Conservation (phyloP, 1,140 invertebrate genomes). For the Streblospio benedicti region DNA sequence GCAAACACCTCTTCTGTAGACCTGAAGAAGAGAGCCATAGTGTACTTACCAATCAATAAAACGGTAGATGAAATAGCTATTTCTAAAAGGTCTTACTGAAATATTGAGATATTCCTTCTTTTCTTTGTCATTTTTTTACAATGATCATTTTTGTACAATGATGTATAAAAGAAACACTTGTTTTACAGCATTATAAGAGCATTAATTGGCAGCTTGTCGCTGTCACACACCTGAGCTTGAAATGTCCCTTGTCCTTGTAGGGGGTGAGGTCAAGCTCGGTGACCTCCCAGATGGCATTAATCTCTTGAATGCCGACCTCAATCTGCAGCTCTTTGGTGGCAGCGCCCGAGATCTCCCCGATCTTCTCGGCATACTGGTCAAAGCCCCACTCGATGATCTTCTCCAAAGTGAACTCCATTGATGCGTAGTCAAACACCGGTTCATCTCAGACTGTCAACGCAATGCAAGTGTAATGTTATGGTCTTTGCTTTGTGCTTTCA, state of each 20-base stretch:
- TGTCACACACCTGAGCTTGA: conserved; percentile 44
- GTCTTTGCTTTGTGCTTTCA: background rate
- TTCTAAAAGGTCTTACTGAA: no score
- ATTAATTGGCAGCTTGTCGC: no score
- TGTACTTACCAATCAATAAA: no score
- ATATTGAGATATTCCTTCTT: no score
- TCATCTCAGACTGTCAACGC: conserved; percentile 37
- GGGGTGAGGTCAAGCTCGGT: conserved; percentile 62
- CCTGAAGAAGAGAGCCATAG: conserved; percentile 22
- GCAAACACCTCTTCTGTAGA: conserved; percentile 53
- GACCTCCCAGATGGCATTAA: conserved; percentile 60
- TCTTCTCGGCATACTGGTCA: conserved; percentile 67
- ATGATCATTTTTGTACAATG: background rate
- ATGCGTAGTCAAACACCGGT: conserved; percentile 63
- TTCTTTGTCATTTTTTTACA: no score
- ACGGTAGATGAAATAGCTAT: no score
- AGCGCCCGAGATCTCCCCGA: conserved; percentile 69
- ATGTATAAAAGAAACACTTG: no score
- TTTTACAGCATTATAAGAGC: no score
- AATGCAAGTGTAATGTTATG: no score
- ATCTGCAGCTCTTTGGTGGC: conserved; percentile 76
- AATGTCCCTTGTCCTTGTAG: conserved; percentile 58
- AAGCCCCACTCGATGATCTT: conserved; percentile 68
- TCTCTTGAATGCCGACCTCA: conserved; percentile 63
- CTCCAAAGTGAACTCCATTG: conserved; percentile 67